These are phyloP conservation scores for Camponotus vicinus DNA, from an alignment of 1,140 invertebrate genomes.

Conservation along the genomic window DNA sequence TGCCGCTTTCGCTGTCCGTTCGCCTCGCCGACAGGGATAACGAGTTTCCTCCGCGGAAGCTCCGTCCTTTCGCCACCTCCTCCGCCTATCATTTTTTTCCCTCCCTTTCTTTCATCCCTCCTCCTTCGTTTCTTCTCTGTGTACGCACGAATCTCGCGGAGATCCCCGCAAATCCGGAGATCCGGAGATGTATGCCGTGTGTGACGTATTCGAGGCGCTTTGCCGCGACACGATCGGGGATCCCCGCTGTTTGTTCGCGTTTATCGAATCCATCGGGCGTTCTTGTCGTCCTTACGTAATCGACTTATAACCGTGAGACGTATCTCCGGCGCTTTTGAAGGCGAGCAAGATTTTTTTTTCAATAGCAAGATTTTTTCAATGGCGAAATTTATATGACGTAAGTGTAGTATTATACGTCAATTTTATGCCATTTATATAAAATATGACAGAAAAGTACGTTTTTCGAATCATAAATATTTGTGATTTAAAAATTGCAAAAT, in stretches of 20 bases:
- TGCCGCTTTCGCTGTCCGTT: slow-evolving; percentile 57
- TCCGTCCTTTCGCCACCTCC: neutral
- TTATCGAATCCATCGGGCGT: slow-evolving; percentile 64
- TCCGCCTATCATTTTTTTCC: slow-evolving; percentile 50
- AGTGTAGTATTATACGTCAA: neutral
- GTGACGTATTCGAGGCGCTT: slow-evolving; percentile 34
- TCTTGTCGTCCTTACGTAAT: slow-evolving; percentile 18
- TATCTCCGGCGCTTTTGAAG: slow-evolving; percentile 16
- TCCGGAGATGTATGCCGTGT: slow-evolving; percentile 59
- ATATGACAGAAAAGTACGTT: neutral
- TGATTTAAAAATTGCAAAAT: neutral
- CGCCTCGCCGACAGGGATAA: slow-evolving; percentile 60
- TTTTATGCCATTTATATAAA: slow-evolving; percentile 3
- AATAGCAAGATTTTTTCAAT: neutral
- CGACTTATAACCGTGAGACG: slow-evolving; percentile 6
- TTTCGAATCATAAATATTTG: neutral
- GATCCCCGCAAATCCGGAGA: slow-evolving; percentile 64
- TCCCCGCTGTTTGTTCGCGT: slow-evolving; percentile 65
- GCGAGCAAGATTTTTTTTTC: neutral
- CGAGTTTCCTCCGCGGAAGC: slow-evolving; percentile 13
- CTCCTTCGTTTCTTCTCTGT: neutral
- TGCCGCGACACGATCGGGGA: slow-evolving; percentile 37
- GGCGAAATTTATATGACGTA: neutral
- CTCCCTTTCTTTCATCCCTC: neutral
- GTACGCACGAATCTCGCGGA: slow-evolving; percentile 38